phyloP scores from a whole-genome alignment of 2,888 invertebrate species.

The Aphodius granarius region DNA sequence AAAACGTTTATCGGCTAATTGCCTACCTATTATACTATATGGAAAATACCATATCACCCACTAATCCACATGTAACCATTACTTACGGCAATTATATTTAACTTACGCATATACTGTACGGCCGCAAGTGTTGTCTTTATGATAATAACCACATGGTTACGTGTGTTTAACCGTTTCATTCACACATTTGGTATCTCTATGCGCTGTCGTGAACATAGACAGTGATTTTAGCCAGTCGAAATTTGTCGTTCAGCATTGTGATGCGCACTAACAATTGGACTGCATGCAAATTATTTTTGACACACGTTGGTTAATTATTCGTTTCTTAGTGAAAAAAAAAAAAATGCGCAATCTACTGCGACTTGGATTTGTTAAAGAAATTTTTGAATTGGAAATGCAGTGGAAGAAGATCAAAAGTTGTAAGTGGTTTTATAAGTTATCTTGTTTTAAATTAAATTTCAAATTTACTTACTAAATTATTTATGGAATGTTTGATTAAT shows the following conservation, averaged over 20 bases:
- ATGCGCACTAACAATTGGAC: background rate
- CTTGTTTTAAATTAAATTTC: no score
- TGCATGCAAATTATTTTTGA: background rate
- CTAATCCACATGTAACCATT: background rate
- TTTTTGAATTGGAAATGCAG: background rate
- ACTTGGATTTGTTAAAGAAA: conserved; percentile 1
- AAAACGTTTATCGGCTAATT: background rate
- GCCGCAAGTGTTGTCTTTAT: conserved; percentile 3
- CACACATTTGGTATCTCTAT: conserved; percentile 16
- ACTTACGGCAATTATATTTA: background rate
- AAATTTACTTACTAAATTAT: background rate
- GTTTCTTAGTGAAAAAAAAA: background rate
- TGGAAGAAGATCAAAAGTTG: background rate
- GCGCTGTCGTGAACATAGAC: background rate
- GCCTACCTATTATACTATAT: background rate
- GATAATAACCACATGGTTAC: conserved; percentile 20
- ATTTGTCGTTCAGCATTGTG: background rate
- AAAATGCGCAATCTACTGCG: conserved; percentile 1
- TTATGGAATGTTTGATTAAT: background rate
- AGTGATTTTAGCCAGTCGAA: background rate
- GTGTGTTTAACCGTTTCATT: conserved; percentile 26
- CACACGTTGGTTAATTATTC: no score
- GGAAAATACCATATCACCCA: background rate
- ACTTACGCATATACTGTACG: background rate
- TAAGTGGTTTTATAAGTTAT: background rate